Evolutionary conservation across 2,888 invertebrate genomes (phyloP), one percentile per base, ranked within the genome.

Genomic region (Halictus quadricinctus): DNA sequence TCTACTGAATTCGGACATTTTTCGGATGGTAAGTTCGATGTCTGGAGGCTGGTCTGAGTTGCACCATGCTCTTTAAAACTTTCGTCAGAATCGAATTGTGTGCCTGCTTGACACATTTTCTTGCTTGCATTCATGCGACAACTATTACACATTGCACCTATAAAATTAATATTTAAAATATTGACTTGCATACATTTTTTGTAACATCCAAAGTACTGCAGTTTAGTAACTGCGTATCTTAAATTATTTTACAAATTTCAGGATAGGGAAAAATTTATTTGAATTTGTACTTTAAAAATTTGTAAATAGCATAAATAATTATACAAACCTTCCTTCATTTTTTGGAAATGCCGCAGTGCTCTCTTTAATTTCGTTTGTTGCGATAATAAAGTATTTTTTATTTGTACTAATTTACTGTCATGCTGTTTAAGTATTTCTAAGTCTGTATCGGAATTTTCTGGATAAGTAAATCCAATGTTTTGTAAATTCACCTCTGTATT

Each of bases 391-490:
- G 96, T 96, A 74, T 96, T 96, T 87, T 96, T 97, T 78, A 97
- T 94, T 84, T 95, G 95, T 72, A 95, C 95, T 78, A 97, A 93
- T 88, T 96, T 96, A 77, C 96, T 96, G 84, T 96, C 96, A 91
- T 97, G 96, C 81, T 95, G 95, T 88, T 96, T 96, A 21, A 97
- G 95, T 93, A 97, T 97, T 85, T 96, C 96, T 29, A 96, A 94
- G 92, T 96, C 96, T 76, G 95, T 95, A 66, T 95, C 95, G 78
- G 95, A 95, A 90, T 97, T 97, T 78, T 95, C 95, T 89, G 96
- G 95, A 91, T 96, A 96, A 43, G 95, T 95, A 92, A 96, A 96
- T 8, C 96, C 96, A 93, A 96, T 96, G 46, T 96, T 96, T 91
- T 96, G 96, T 36, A 96, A 95, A 94, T 96, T 96, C 81, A 96